These are phyloP conservation scores for Meloidogyne exigua DNA, from an alignment of 1,140 invertebrate genomes.

Conservation along the genomic window DNA sequence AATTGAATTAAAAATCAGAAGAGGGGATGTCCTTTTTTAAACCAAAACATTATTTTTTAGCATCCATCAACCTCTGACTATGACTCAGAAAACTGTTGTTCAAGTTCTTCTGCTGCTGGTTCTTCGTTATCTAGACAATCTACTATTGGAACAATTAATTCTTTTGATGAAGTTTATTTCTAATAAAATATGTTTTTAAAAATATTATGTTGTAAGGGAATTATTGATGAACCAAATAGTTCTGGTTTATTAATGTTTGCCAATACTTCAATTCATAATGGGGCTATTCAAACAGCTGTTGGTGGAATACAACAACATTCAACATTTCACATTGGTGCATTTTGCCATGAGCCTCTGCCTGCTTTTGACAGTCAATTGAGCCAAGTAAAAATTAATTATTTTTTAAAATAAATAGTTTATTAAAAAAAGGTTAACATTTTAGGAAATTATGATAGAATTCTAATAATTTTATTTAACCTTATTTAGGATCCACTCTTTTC, in stretches of 20 bases:
- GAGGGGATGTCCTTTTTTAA: too few relatives aligned
- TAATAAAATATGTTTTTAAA: neutral
- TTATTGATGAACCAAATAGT: conserved; percentile 29
- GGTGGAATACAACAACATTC: neutral
- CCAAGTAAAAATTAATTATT: neutral
- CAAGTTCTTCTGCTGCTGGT: conserved; percentile 19
- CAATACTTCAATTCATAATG: neutral
- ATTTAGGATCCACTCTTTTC: conserved; percentile 21
- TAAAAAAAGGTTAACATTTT: too few relatives aligned
- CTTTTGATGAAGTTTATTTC: conserved; percentile 50
- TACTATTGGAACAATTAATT: conserved; percentile 57
- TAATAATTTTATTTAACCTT: too few relatives aligned
- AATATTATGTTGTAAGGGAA: neutral
- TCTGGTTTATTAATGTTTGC: conserved; percentile 10
- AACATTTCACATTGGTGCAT: neutral
- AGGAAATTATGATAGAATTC: too few relatives aligned
- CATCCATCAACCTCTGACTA: conserved; percentile 66
- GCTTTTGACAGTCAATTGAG: conserved; percentile 24
- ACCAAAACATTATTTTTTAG: conserved; percentile 65
- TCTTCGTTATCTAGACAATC: conserved; percentile 52
- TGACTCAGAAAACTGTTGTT: conserved; percentile 45
- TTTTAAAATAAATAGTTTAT: too few relatives aligned
- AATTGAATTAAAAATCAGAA: too few relatives aligned
- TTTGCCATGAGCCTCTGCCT: neutral
- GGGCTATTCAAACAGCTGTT: neutral